Evolutionary conservation across 2,888 invertebrate genomes (phyloP).

Genomic region (Drosophila mimetica): DNA sequence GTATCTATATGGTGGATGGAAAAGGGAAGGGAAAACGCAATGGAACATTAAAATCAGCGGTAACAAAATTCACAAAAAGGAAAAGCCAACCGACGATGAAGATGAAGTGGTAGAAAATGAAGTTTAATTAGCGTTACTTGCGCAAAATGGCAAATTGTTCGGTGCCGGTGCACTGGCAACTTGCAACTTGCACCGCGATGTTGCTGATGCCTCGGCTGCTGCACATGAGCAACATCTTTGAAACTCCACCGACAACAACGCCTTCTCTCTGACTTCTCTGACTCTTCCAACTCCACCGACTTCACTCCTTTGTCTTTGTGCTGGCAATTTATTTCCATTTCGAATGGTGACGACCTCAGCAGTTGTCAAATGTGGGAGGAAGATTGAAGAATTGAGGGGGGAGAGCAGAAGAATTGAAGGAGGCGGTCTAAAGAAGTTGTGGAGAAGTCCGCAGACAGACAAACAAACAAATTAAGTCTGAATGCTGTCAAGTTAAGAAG

Average conservation of each 20-base stretch:
- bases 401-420: neutral
- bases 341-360: conserved; percentile 38
- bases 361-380: conserved; percentile 33
- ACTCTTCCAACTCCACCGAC: conserved; percentile 7
- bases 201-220: conserved; percentile 32
- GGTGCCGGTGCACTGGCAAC: conserved; percentile 34
- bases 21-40: conserved; percentile 19
- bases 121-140: conserved; percentile 82
- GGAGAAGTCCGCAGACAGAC: conserved; percentile 22
- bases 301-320: conserved; percentile 20
- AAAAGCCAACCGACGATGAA: conserved; percentile 55
- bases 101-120: conserved; percentile 80
- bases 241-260: conserved; percentile 28
- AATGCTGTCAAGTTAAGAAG: conserved; percentile 13
- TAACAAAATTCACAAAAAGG: conserved; percentile 49
- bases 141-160: conserved; percentile 81
- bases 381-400: conserved; percentile 13
- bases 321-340: conserved; percentile 42
- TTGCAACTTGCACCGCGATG: conserved; percentile 23
- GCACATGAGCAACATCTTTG: conserved; percentile 49
- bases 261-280: conserved; percentile 27
- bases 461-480: conserved; percentile 36
- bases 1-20: conserved; percentile 66
- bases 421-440: conserved; percentile 2
- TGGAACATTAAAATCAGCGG: conserved; percentile 57